Base-by-base conservation (phyloP, 2,797 vertebrate species). In the Lepilemur septentrionalis region DNA sequence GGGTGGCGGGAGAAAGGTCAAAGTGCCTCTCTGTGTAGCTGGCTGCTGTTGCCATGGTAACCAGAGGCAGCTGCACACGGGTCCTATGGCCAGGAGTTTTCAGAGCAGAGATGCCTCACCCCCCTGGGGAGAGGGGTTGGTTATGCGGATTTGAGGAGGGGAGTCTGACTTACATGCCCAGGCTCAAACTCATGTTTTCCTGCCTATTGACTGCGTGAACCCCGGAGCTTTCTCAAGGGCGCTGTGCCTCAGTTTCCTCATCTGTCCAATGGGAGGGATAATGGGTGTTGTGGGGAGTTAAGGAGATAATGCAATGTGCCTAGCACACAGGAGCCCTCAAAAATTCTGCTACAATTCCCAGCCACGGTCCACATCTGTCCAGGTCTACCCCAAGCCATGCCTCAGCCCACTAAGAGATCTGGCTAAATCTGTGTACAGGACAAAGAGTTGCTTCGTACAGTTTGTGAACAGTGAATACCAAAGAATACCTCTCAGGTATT, bases 41-140 rank as follows among this genome's bases (percentile, higher is more conserved):
- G 50, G 69, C 80, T 43, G 50, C 75, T 3, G 28, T 94, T 22
- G 15, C 85, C 84, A 80, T 75, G 89, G 96, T 48, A 92, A 97
- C 84, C 35, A n/a, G 73, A 79, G 57, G 67, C 79, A 18, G 73
- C 30, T 57, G n/a, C 15, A 4, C 8, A 4, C 32, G 28, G 32
- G 46, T 32, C 41, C 59, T 12, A 1, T 7, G 30, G 28, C 67
- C 35, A 5, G 43, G 35, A 63, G 41, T n/a, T 75, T 14, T 57
- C 46, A 2, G 67, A 91, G 73, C 89, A 13, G 20, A 55, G 59
- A 32, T 15, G 50, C 8, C 57, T 82, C 3, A 20, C 23, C 38
- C 92, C 81, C n/a, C 84, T 4, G 41, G n/a, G 41, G 4, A 55
- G 22, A 28, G 43, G 28, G 10, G 38, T 11, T 4, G 14, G 20